Conservation (phyloP, 2,888 invertebrate genomes). For the Corbicula japonica region DNA sequence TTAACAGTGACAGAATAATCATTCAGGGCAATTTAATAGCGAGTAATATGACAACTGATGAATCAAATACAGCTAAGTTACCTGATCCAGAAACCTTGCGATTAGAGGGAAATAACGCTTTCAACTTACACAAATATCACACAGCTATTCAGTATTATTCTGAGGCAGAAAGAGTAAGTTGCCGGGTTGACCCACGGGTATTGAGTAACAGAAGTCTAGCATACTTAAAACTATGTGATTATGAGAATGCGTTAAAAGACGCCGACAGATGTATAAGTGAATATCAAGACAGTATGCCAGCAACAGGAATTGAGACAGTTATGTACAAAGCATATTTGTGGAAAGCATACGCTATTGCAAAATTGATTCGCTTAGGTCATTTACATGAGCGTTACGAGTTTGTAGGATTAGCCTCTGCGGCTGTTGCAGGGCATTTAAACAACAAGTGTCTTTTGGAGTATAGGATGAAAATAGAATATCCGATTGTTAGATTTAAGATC, state of each 20-base stretch:
- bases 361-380: conserved; percentile 2
- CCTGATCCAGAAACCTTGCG: too few relatives aligned
- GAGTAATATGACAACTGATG: too few relatives aligned
- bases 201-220: conserved; percentile 17
- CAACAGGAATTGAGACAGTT: too few relatives aligned
- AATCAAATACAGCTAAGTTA: too few relatives aligned
- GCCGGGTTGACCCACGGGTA: neutral
- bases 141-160: too few relatives aligned
- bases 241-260: conserved; percentile 26
- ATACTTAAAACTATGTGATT: conserved; percentile 19
- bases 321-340: conserved; percentile 38
- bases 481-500: conserved; percentile 11
- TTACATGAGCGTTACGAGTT: neutral
- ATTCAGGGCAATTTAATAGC: too few relatives aligned
- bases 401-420: conserved; percentile 25
- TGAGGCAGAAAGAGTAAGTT: conserved; percentile 14
- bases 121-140: too few relatives aligned
- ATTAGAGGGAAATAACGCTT: too few relatives aligned
- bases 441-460: neutral
- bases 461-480: too few relatives aligned
- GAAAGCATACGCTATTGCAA: conserved; percentile 32
- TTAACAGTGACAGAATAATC: too few relatives aligned
- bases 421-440: conserved; percentile 16
- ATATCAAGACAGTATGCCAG: neutral
- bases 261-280: conserved; percentile 17